Base-by-base conservation (phyloP, 1,140 invertebrate species). In the Anthonomus grandis region DNA sequence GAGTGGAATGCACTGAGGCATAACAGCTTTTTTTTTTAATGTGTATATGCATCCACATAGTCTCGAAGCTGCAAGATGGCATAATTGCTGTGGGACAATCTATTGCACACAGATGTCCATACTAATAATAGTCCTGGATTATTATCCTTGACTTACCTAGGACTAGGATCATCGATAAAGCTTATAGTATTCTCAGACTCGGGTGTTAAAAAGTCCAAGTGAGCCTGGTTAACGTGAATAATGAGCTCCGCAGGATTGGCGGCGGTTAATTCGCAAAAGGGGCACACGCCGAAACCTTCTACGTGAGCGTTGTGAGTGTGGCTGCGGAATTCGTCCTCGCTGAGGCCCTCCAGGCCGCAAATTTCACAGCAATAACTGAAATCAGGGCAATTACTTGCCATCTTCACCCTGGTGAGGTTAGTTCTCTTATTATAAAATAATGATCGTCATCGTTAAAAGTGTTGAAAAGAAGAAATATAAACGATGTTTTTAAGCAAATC, bases 231-330 rank as follows among this genome's bases (percentile, higher is more conserved):
- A 2, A 91, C 87, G 69, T 91, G 89, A 10, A 85, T 70, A 48
- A 86, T 74, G 73, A 91, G 84, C 73, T 91, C 87, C 12, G 84
- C 82, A 4, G 83, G 80, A 15, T 83, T 83, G 9, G 86, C 80
- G 55, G 84, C 82, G 9, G 81, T 81, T 27, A 90, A 76, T 69
- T 90, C 86, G 74, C 90, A 93, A 70, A 91, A 91, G 0, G 89
- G 88, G 69, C 90, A 91, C 23, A 84, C 84, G 13, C 83, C 81
- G 47, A 84, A 81, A 4, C 86, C 86, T 54, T 90, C 86, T 3
- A 91, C 79, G 73, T 91, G 89, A 64, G 81, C 84, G 19, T 84
- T 77, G 24, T 86, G 75, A 56, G 88, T 88, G 71, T 93, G 90
- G 17, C 81, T 77, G 60, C 87, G 77, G 83, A 93, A 87, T 62